Conservation (phyloP, 2,797 vertebrate species). For the Craterocephalus amniculus region DNA sequence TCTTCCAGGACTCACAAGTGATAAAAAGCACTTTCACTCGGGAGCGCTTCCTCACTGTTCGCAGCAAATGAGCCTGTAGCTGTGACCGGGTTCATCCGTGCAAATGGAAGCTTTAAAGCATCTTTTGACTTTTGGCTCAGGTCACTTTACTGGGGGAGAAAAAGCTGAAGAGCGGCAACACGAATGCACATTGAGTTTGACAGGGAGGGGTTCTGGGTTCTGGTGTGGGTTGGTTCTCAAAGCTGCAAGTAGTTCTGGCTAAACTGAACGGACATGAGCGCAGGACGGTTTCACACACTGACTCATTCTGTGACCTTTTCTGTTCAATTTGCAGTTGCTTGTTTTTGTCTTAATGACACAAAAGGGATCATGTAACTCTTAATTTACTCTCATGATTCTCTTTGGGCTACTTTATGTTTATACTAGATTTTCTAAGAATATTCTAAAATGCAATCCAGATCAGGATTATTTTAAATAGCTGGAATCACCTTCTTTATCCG, state of each 20-base stretch:
- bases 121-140: conserved; percentile 18
- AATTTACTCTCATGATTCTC: not conserved
- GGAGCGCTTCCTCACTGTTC: conserved; percentile 38
- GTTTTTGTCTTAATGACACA: conserved; percentile 8
- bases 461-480: conserved; percentile 2
- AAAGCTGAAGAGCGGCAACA: conserved; percentile 1
- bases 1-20: conserved; percentile 43
- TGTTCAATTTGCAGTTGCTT: not conserved
- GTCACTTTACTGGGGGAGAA: conserved; percentile 6
- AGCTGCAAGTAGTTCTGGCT: conserved; percentile 11
- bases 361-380: not conserved
- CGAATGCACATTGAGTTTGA: conserved; percentile 16
- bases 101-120: conserved; percentile 18
- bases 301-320: conserved; percentile 23
- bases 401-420: not conserved
- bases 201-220: conserved; percentile 16
- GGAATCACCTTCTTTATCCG: not conserved
- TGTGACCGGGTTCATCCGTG: not conserved
- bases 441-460: not conserved
- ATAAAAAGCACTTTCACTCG: conserved; percentile 48
- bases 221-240: conserved; percentile 8
- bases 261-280: conserved; percentile 11
- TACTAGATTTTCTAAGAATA: not conserved
- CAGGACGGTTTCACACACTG: not conserved
- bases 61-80: conserved; percentile 1